Conservation (phyloP, 2,113 vertebrate genomes). For the Cavia porcellus region DNA sequence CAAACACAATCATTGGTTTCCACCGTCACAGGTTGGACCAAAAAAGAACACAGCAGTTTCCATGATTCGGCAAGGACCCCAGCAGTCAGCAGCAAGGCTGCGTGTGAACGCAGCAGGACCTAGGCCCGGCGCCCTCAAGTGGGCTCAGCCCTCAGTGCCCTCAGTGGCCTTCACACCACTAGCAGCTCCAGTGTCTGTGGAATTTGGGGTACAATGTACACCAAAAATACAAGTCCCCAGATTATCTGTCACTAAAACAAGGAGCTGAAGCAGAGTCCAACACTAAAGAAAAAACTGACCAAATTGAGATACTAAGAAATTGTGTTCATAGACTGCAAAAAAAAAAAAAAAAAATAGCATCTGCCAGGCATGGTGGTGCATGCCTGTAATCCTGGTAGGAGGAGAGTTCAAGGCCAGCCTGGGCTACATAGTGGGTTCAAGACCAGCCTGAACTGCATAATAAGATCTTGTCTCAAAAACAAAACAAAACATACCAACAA, state of each 20-base stretch:
- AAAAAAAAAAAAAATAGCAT: background rate
- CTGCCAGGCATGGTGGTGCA: background rate
- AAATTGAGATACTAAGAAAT: background rate
- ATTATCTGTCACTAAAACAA: background rate
- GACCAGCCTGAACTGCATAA: background rate
- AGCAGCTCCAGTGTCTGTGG: rapidly evolving
- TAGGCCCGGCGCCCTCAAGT: rapidly evolving
- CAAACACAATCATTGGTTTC: background rate
- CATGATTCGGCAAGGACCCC: no score
- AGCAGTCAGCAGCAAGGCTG: background rate
- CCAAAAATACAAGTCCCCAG: background rate
- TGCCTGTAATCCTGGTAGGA: background rate
- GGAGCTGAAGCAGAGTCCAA: background rate
- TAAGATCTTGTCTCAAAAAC: background rate
- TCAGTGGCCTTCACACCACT: background rate
- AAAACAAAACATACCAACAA: background rate
- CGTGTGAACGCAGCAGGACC: rapidly evolving
- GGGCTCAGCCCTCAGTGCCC: background rate
- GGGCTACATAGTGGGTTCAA: background rate
- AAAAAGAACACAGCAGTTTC: background rate
- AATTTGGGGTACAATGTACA: background rate
- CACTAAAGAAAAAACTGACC: background rate
- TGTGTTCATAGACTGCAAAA: background rate
- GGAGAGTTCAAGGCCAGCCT: background rate
- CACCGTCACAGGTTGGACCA: background rate